Conservation (phyloP, 2,797 vertebrate species). For the Yasuhikotakia modesta region DNA sequence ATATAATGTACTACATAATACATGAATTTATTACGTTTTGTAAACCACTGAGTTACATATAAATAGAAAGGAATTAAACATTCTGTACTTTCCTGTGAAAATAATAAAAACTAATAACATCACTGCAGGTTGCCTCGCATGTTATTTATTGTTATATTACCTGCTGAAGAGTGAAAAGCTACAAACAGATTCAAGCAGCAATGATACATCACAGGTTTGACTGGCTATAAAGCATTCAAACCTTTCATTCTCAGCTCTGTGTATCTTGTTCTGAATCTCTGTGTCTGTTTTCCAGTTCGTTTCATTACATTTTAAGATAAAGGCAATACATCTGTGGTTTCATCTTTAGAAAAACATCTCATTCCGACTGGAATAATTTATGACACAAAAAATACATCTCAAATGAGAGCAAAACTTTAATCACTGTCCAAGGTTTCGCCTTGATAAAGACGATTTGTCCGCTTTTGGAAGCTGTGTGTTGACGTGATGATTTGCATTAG, state of each 20-base stretch:
- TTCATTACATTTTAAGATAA: neutral
- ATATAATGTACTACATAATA: no score
- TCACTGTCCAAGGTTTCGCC: neutral
- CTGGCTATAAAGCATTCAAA: no score
- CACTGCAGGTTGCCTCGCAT: neutral
- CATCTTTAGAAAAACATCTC: neutral
- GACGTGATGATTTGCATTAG: neutral
- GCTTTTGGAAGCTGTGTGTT: neutral
- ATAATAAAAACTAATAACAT: neutral
- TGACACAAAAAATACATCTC: neutral
- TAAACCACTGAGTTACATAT: no score
- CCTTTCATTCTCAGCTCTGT: no score
- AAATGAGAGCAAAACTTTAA: neutral
- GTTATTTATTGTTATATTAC: slow-evolving; percentile 16
- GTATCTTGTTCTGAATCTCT: neutral
- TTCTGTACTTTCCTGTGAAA: neutral
- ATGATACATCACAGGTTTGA: no score
- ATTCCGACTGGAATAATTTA: neutral
- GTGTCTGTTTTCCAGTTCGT: neutral
- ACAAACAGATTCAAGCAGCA: slow-evolving; percentile 21
- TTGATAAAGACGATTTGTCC: neutral
- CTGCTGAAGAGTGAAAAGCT: slow-evolving; percentile 13
- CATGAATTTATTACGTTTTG: no score
- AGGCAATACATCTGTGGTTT: neutral
- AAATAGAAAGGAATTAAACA: no score